Evolutionary conservation across 2,113 vertebrate species (phyloP).

Genomic region (Eidolon helvum): DNA sequence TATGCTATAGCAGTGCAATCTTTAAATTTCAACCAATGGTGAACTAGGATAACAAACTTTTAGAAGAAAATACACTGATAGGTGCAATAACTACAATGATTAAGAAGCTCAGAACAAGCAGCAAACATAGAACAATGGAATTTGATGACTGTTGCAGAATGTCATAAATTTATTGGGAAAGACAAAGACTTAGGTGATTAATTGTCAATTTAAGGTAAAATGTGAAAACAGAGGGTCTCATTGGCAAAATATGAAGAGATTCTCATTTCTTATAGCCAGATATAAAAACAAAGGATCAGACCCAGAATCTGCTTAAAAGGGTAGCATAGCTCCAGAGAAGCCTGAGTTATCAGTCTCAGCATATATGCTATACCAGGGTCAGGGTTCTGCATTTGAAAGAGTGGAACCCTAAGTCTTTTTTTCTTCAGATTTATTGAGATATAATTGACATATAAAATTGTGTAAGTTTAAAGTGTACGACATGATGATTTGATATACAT

Average conservation of each 20-base stretch:
- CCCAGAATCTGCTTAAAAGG: background rate
- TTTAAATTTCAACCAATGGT: background rate
- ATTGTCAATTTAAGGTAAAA: background rate
- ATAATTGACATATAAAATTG: background rate
- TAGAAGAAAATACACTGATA: background rate
- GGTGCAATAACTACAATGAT: background rate
- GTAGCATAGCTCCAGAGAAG: background rate
- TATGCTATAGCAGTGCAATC: background rate
- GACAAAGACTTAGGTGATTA: background rate
- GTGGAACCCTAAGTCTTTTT: background rate
- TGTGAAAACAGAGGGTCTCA: background rate
- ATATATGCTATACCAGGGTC: background rate
- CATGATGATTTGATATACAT: background rate
- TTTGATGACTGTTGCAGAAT: background rate
- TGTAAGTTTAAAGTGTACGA: background rate
- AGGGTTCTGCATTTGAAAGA: background rate
- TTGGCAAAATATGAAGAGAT: background rate
- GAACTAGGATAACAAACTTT: background rate
- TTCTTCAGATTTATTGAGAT: background rate
- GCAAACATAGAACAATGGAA: background rate
- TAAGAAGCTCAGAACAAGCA: background rate
- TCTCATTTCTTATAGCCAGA: background rate
- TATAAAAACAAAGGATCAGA: background rate
- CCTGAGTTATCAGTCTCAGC: background rate
- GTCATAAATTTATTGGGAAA: background rate